Evolutionary conservation across 2,888 invertebrate genomes (phyloP).

Genomic region (Philereme transversata): DNA sequence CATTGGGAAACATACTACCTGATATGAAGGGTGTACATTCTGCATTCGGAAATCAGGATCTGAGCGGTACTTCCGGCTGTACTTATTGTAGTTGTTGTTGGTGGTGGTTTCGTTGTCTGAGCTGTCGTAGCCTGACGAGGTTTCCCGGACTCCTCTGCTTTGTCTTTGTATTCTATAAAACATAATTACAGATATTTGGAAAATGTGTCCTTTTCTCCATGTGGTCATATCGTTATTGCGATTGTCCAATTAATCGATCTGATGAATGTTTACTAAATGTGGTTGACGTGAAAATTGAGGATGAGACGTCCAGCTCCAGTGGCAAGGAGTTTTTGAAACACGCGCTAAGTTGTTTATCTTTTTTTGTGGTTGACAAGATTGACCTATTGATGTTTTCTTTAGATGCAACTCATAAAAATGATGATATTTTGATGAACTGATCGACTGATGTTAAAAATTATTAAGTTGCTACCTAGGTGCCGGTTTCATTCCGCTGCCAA

Average conservation of each 20-base stretch:
- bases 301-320: too few relatives aligned
- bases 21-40: slow-evolving; percentile 83
- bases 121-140: slow-evolving; percentile 96
- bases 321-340: too few relatives aligned
- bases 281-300: too few relatives aligned
- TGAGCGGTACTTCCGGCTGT: slow-evolving; percentile 90
- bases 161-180: slow-evolving; percentile 79
- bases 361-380: too few relatives aligned
- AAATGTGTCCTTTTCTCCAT: too few relatives aligned
- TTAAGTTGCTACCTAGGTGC: slow-evolving; percentile 64
- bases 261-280: too few relatives aligned
- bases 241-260: too few relatives aligned
- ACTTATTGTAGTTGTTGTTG: slow-evolving; percentile 86
- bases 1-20: slow-evolving; percentile 53
- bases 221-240: too few relatives aligned
- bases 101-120: slow-evolving; percentile 91
- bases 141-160: slow-evolving; percentile 88
- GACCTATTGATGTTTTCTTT: too few relatives aligned
- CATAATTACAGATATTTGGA: neutral
- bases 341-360: too few relatives aligned
- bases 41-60: slow-evolving; percentile 93
- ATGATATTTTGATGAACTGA: too few relatives aligned
- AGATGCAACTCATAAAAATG: too few relatives aligned
- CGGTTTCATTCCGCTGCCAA: slow-evolving; percentile 82
- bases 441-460: neutral